Evolutionary conservation across 2,797 vertebrate genomes (phyloP).

Genomic region (Lophotriccus pileatus): DNA sequence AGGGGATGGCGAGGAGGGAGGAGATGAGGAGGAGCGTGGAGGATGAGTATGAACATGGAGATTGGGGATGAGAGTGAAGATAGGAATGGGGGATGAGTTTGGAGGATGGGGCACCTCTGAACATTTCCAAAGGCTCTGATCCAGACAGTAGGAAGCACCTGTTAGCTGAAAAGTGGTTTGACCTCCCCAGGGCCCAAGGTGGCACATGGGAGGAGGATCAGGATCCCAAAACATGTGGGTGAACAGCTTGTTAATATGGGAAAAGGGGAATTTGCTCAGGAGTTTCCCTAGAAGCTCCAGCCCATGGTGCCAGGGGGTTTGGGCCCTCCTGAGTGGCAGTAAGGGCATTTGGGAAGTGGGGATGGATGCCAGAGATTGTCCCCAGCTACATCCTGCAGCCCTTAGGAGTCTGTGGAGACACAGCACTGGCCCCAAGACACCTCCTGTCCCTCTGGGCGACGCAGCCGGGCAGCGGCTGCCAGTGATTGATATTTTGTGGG

Average conservation of each 20-base stretch:
- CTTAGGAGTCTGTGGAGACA: not conserved
- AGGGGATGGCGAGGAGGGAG: not conserved
- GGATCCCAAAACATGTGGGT: not conserved
- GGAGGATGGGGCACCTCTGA: not conserved
- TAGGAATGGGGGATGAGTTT: not conserved
- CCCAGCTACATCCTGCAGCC: not conserved
- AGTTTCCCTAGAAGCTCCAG: not conserved
- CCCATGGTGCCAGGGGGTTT: fast-evolving
- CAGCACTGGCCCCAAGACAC: not conserved
- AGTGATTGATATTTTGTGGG: not conserved
- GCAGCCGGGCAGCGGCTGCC: not conserved
- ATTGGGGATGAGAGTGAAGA: not conserved
- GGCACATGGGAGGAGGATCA: not conserved
- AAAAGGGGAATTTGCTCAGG: not conserved
- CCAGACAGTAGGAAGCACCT: not conserved
- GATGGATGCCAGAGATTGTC: not conserved
- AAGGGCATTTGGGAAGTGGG: not conserved
- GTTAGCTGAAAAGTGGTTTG: not conserved
- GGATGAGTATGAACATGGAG: not conserved
- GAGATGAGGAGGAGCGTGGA: not conserved
- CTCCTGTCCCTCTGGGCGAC: not conserved
- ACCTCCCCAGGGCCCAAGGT: not conserved
- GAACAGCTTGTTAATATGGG: not conserved
- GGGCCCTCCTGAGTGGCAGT: not conserved
- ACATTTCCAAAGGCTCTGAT: not conserved